Percentiles rank a stretch among this genome's conserved stretches.
These are phyloP conservation scores for Xestia ashworthii DNA, from an alignment of 2,888 invertebrate genomes.

Conservation along the genomic window DNA sequence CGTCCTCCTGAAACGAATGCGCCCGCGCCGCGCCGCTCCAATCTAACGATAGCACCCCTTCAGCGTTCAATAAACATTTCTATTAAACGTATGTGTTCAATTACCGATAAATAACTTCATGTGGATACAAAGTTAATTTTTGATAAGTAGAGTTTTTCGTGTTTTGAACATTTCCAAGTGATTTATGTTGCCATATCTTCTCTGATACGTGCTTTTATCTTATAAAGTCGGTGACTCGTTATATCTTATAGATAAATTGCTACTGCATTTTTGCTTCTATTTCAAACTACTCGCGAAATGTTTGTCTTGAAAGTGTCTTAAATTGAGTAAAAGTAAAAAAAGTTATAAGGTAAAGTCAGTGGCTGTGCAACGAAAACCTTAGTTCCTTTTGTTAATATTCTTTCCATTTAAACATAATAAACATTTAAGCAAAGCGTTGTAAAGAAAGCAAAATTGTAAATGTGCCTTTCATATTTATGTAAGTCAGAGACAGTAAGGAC, in stretches of 20 bases:
- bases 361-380: not conserved
- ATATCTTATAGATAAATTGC: not conserved
- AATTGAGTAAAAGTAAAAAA: not conserved
- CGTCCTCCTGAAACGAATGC: constrained; percentile 53
- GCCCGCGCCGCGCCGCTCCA: constrained; percentile 58
- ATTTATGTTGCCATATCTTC: constrained; percentile 1
- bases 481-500: constrained; percentile 3
- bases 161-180: constrained; percentile 29
- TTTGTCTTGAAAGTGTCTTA: not conserved
- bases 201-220: constrained; percentile 1
- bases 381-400: not conserved
- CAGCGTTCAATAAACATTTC: constrained; percentile 35
- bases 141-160: constrained; percentile 2
- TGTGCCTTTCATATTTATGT: not conserved
- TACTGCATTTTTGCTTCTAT: not conserved
- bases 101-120: constrained; percentile 22
- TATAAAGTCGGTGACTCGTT: constrained; percentile 9
- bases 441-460: not conserved
- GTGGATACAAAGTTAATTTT: constrained; percentile 24
- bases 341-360: not conserved
- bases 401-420: not conserved
- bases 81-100: constrained; percentile 60
- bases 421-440: not conserved
- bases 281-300: not conserved
- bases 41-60: constrained; percentile 33